phyloP scores from a whole-genome alignment of 2,797 vertebrate species.

The Pygocentrus nattereri region DNA sequence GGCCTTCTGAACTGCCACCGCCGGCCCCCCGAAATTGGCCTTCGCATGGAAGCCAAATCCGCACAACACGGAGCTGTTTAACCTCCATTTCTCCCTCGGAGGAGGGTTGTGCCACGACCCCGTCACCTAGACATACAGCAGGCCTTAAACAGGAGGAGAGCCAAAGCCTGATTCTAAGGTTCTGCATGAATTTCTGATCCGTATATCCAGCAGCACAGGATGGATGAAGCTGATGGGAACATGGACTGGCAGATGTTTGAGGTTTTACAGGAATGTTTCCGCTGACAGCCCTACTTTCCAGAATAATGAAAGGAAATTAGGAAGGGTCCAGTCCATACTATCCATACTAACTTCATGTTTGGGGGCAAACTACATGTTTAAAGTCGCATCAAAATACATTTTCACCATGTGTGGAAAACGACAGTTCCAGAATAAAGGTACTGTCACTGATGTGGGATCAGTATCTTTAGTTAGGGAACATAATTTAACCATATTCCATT shows the following conservation, averaged over 20 bases:
- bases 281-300: neutral
- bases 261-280: neutral
- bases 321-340: neutral
- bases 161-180: neutral
- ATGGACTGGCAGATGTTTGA: neutral
- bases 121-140: conserved; percentile 8
- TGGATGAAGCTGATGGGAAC: neutral
- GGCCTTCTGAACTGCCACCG: conserved; percentile 33
- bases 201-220: neutral
- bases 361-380: neutral
- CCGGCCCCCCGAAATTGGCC: neutral
- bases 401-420: too few species aligned
- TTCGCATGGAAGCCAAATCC: conserved; percentile 11
- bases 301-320: neutral
- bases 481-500: too few species aligned
- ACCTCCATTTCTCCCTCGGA: conserved; percentile 28
- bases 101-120: conserved; percentile 17
- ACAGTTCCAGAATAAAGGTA: too few species aligned
- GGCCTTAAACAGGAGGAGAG: neutral
- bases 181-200: neutral
- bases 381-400: neutral
- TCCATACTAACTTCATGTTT: neutral
- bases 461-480: too few species aligned
- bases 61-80: conserved; percentile 29
- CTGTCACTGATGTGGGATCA: too few species aligned